These are phyloP conservation scores for Diabrotica virgifera DNA, from an alignment of 1,140 invertebrate species.

Conservation along the genomic window DNA sequence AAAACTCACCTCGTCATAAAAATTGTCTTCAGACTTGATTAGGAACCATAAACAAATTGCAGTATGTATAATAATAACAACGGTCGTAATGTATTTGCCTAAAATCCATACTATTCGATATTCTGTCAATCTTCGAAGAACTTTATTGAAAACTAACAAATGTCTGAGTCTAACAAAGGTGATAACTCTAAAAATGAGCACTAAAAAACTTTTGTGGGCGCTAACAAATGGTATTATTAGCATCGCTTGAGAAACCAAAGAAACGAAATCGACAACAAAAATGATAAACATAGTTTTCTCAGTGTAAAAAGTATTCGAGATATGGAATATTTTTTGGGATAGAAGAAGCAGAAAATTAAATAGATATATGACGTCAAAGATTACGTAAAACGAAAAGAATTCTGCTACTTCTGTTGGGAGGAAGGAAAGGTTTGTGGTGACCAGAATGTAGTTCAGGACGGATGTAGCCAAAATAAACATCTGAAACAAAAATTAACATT, in stretches of 20 bases:
- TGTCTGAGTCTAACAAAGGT: constrained; percentile 14
- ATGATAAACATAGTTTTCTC: not conserved
- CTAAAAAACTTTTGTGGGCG: not conserved
- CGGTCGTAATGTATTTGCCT: not conserved
- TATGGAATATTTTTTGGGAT: constrained; percentile 5
- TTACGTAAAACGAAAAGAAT: constrained; percentile 18
- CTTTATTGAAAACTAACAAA: constrained; percentile 4
- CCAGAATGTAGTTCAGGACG: constrained; percentile 15
- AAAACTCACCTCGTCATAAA: no score
- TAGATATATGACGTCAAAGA: constrained; percentile 16
- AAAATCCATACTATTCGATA: not conserved
- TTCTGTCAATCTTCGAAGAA: not conserved
- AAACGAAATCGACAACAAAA: constrained; percentile 15
- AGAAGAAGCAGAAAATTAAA: constrained; percentile 8
- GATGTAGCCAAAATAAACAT: not conserved
- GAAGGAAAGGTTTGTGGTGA: constrained; percentile 12
- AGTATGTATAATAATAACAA: constrained; percentile 7
- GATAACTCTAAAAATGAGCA: constrained; percentile 6
- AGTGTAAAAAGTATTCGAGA: not conserved
- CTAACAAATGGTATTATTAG: constrained; percentile 13
- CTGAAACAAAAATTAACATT: constrained; percentile 10
- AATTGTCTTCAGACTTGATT: not conserved
- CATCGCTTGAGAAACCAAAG: constrained; percentile 18
- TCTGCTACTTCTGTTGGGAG: not conserved
- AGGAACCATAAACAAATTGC: not conserved